Conservation (phyloP, 1,140 invertebrate species). For the Belonocnema kinseyi region DNA sequence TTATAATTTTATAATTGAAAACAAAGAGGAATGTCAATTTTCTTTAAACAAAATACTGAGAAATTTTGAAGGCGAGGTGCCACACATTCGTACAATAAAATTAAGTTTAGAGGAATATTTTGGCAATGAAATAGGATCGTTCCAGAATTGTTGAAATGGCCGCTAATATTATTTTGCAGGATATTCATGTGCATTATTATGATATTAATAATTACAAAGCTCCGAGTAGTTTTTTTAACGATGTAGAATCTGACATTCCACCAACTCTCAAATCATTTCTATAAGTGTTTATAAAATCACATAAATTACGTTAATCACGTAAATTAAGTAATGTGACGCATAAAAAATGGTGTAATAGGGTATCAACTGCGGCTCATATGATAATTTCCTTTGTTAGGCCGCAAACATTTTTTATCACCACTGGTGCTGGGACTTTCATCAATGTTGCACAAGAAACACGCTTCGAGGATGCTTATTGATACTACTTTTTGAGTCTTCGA, state of each 20-base stretch:
- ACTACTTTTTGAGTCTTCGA: constrained; percentile 4
- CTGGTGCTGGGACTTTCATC: constrained; percentile 35
- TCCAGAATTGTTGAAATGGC: constrained; percentile 49
- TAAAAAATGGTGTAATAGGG: constrained; percentile 32
- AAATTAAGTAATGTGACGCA: background rate
- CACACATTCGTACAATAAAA: too few species aligned
- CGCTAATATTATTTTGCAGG: constrained; percentile 53
- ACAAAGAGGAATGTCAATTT: too few species aligned
- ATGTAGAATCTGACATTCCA: constrained; percentile 33
- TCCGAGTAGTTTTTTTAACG: constrained; percentile 26
- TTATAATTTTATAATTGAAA: too few species aligned
- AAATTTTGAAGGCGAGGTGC: too few species aligned
- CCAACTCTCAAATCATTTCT: constrained; percentile 32
- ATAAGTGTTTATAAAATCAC: constrained; percentile 28
- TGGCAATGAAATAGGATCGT: constrained; percentile 20
- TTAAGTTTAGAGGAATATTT: too few species aligned
- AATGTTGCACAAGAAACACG: constrained; percentile 45
- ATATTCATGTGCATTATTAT: constrained; percentile 50
- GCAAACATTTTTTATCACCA: constrained; percentile 49
- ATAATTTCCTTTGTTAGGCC: constrained; percentile 51
- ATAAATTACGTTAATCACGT: constrained; percentile 1
- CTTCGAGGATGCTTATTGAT: constrained; percentile 43
- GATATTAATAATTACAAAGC: constrained; percentile 43
- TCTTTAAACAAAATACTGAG: too few species aligned
- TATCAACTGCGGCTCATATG: constrained; percentile 41